Percentiles rank a stretch among this genome's conserved stretches.
These are phyloP conservation scores for Conistra vaccinii DNA, from an alignment of 2,888 invertebrate genomes.

Conservation along the genomic window DNA sequence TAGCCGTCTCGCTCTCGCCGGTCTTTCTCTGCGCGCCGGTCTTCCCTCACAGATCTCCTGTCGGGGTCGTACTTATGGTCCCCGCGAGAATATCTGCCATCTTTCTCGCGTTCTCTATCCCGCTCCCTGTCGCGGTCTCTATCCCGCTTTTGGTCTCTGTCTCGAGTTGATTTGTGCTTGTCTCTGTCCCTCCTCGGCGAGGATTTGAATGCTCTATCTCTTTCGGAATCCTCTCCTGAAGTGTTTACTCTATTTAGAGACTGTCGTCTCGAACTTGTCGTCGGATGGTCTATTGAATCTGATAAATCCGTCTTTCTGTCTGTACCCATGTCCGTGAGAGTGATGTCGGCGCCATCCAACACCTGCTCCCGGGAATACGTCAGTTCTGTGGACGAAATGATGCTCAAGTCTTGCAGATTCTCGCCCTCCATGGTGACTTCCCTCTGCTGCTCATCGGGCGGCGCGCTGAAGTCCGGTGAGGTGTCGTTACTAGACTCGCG, in stretches of 20 bases:
- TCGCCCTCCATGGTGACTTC: constrained; percentile 91
- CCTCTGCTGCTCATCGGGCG: constrained; percentile 84
- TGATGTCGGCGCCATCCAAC: constrained; percentile 86
- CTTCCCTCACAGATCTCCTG: constrained; percentile 76
- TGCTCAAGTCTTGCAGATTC: constrained; percentile 88
- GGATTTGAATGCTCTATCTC: constrained; percentile 81
- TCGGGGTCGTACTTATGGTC: constrained; percentile 82
- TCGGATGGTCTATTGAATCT: constrained; percentile 79
- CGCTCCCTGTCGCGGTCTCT: constrained; percentile 72
- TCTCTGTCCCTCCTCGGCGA: constrained; percentile 83
- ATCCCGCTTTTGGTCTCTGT: constrained; percentile 76
- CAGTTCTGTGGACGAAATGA: constrained; percentile 80
- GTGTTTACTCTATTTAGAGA: constrained; percentile 81
- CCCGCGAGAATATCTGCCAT: constrained; percentile 79
- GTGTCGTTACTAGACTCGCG: constrained; percentile 73
- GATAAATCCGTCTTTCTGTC: constrained; percentile 77
- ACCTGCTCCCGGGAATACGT: constrained; percentile 87
- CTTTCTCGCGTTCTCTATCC: constrained; percentile 78
- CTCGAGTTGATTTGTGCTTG: constrained; percentile 78
- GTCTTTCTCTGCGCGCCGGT: constrained; percentile 79
- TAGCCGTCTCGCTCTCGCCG: constrained; percentile 73
- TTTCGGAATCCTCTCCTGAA: constrained; percentile 87
- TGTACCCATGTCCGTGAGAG: constrained; percentile 71
- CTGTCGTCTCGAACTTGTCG: constrained; percentile 77
- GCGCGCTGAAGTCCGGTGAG: constrained; percentile 75